Evolutionary conservation across 1,140 invertebrate genomes (phyloP).

Genomic region (Drosophila ohnishii): DNA sequence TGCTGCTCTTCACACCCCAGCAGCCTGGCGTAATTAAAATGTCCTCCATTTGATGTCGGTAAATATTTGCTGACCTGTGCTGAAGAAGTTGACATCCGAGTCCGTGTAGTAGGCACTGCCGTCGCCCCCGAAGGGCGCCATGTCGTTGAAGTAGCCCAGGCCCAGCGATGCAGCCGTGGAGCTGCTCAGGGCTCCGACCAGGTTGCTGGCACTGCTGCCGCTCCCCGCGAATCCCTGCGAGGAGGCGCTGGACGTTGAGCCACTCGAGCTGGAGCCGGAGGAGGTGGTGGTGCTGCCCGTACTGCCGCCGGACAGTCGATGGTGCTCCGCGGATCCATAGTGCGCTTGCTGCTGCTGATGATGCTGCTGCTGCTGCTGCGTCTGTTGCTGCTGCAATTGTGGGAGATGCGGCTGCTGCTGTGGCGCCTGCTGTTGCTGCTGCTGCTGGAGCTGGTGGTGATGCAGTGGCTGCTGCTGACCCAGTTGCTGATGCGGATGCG

Average conservation of each 20-base stretch:
- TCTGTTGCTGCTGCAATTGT: slow-evolving; percentile 26
- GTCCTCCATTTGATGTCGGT: slow-evolving; percentile 67
- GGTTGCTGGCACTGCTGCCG: slow-evolving; percentile 25
- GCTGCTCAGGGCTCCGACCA: slow-evolving; percentile 67
- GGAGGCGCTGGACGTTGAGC: slow-evolving; percentile 63
- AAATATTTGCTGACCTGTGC: slow-evolving; percentile 74
- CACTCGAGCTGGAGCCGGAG: slow-evolving; percentile 67
- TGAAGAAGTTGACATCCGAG: slow-evolving; percentile 81
- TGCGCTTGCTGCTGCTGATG: slow-evolving; percentile 48
- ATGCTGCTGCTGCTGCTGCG: slow-evolving; percentile 47
- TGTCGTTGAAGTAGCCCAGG: slow-evolving; percentile 78
- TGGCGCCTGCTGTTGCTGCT: slow-evolving; percentile 19
- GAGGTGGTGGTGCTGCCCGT: slow-evolving; percentile 75
- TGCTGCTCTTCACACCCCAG: slow-evolving; percentile 64
- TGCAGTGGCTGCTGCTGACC: slow-evolving; percentile 46
- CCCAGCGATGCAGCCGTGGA: slow-evolving; percentile 73
- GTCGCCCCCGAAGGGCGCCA: slow-evolving; percentile 68
- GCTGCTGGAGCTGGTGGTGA: slow-evolving; percentile 43
- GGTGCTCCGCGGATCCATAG: slow-evolving; percentile 42
- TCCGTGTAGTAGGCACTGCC: slow-evolving; percentile 75
- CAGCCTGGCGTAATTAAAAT: slow-evolving; percentile 68
- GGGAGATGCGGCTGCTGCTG: slow-evolving; percentile 48
- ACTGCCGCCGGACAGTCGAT: slow-evolving; percentile 78
- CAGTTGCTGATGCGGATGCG: slow-evolving; percentile 41
- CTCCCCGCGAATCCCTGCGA: slow-evolving; percentile 48